Evolutionary conservation across 2,888 invertebrate genomes (phyloP), one percentile per base, ranked within the genome.

Genomic region (Carabus problematicus): DNA sequence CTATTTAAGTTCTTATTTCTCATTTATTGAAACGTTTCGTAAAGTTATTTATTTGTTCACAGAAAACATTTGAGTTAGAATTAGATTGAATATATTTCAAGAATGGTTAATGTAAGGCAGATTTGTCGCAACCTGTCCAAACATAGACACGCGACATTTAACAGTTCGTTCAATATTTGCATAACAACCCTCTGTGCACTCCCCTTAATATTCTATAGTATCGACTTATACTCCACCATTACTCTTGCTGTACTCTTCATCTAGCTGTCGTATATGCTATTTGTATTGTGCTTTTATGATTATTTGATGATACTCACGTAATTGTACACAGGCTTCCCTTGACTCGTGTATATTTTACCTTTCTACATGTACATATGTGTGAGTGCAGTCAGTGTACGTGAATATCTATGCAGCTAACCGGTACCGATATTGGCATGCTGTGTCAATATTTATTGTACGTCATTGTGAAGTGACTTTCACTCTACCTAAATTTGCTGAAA

Each of bases 151-250:
- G 52, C 16, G 52, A 52, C 52, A 52, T 52, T 52, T 52, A 52
- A 52, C 14, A 52, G 52, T 52, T 52, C n/a, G 47, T 47, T 47
- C 47, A 47, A 47, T 47, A 47, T 47, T 47, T 52, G 52, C 52
- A 52, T 19, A 52, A 11, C 16, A 52, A 52, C 29, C 29, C 29
- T 3, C 29, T 29, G 49, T 16, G 12, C 52, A n/a, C 19, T 14
- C 52, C 7, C 45, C 45, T 45, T 29, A 2, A n/a, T n/a, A 2
- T 29, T 29, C 2, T 29, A 6, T 29, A 29, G 29, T 29, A 29
- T 29, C 29, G 29, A 29, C 29, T 29, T 29, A 6, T 6, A 29
- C 29, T 6, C 29, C 29, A 45, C 45, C n/a, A 18, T 6, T 14
- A 11, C 19, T 16, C n/a, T 14, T 16, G 7, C 16, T 6, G 12